Evolutionary conservation across 1,140 invertebrate genomes (phyloP).

Genomic region (Formica exsecta): DNA sequence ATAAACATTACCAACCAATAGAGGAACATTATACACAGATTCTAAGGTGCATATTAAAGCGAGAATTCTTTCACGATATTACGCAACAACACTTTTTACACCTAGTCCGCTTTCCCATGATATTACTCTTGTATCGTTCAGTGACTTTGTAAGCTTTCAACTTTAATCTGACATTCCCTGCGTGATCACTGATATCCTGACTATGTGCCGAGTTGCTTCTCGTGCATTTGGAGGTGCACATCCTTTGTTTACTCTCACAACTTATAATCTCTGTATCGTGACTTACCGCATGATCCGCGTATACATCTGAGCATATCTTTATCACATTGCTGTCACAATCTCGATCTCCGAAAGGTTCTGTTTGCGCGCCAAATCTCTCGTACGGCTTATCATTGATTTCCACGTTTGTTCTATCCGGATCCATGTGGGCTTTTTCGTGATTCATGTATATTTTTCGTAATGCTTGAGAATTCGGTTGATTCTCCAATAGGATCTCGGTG

Average conservation of each 20-base stretch:
- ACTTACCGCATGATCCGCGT: slow-evolving; percentile 22
- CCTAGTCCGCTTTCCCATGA: slow-evolving; percentile 73
- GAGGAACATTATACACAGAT: slow-evolving; percentile 66
- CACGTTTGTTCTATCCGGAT: not conserved
- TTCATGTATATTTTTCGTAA: not conserved
- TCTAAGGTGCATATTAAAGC: slow-evolving; percentile 15
- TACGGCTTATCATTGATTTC: not conserved
- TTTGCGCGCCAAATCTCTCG: not conserved
- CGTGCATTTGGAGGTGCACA: slow-evolving; percentile 64
- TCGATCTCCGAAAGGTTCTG: not conserved
- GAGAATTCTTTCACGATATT: slow-evolving; percentile 73
- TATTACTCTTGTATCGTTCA: slow-evolving; percentile 79
- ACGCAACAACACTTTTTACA: slow-evolving; percentile 83
- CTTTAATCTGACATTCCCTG: slow-evolving; percentile 73
- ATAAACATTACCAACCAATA: slow-evolving; percentile 26
- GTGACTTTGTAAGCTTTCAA: slow-evolving; percentile 79
- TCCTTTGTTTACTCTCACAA: slow-evolving; percentile 68
- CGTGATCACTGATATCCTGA: slow-evolving; percentile 75
- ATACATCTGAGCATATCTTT: slow-evolving; percentile 56
- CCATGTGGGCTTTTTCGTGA: not conserved
- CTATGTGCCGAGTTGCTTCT: slow-evolving; percentile 80
- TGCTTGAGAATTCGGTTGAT: not conserved
- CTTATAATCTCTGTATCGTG: slow-evolving; percentile 71
- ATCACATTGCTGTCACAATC: slow-evolving; percentile 65
- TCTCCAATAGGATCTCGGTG: slow-evolving; percentile 16